Percentiles rank a stretch among this genome's conserved stretches.
Conservation (phyloP, 2,888 invertebrate genomes). For the Steinernema hermaphroditum region DNA sequence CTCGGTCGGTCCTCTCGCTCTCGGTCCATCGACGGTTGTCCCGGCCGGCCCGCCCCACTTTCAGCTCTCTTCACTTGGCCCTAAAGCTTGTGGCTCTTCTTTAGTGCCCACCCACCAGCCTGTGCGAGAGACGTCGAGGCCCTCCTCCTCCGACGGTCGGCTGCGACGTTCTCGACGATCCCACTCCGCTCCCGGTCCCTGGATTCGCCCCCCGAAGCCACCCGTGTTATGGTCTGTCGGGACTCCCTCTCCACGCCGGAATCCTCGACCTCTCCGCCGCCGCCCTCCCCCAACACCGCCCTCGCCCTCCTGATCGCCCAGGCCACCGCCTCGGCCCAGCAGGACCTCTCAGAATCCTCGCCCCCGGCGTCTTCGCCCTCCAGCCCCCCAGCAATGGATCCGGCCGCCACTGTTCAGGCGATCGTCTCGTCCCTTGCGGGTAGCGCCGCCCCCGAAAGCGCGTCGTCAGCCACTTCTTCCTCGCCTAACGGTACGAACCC, state of each 20-base stretch:
- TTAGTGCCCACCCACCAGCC: conserved; percentile 28
- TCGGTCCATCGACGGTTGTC: conserved; percentile 21
- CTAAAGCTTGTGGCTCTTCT: conserved; percentile 19
- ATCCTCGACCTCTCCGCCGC: conserved; percentile 1
- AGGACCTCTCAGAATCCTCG: background rate
- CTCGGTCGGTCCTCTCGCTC: conserved; percentile 6
- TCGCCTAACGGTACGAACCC: conserved; percentile 25
- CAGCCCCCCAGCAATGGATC: background rate
- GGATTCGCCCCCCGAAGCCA: background rate
- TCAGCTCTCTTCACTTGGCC: conserved; percentile 17
- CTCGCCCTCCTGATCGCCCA: conserved; percentile 25
- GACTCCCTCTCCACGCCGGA: background rate
- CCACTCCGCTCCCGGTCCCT: background rate
- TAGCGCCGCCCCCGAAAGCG: conserved; percentile 4
- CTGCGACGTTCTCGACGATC: background rate
- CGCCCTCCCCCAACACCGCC: conserved; percentile 20
- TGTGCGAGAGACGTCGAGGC: conserved; percentile 23
- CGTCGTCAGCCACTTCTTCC: conserved; percentile 13
- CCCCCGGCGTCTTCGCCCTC: background rate
- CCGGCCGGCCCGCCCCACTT: background rate
- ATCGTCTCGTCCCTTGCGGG: conserved; percentile 28
- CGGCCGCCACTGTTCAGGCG: conserved; percentile 18
- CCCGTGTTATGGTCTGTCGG: conserved; percentile 19
- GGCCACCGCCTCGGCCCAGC: conserved; percentile 3
- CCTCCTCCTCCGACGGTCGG: conserved; percentile 26